phyloP scores from a whole-genome alignment of 2,113 vertebrate species.

The Leuciscus idus region DNA sequence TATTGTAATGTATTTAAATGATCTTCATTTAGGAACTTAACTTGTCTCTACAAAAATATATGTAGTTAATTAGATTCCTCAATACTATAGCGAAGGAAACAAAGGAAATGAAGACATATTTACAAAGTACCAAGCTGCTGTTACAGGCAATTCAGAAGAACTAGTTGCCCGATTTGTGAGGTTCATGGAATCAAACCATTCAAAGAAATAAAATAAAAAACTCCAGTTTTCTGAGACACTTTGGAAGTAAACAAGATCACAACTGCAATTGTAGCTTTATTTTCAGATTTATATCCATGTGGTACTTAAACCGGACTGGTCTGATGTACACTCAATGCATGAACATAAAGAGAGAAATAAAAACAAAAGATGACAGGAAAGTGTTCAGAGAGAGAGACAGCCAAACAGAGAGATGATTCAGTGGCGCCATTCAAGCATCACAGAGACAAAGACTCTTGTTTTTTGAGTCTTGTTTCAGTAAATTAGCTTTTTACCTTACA shows the following conservation, averaged over 20 bases:
- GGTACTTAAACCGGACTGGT: not conserved
- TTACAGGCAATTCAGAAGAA: not conserved
- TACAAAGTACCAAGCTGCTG: not conserved
- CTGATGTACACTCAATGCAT: not conserved
- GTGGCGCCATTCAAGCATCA: conserved; percentile 4
- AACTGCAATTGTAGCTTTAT: not conserved
- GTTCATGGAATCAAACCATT: not conserved
- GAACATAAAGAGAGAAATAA: conserved; percentile 10
- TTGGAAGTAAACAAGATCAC: not conserved
- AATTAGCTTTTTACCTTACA: conserved; percentile 34
- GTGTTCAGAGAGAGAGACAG: not conserved
- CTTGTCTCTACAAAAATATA: not conserved
- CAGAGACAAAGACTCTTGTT: conserved; percentile 20
- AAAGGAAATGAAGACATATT: not conserved
- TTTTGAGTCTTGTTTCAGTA: conserved; percentile 37
- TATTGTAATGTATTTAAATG: not conserved
- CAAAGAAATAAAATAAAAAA: not conserved
- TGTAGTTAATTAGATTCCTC: not conserved
- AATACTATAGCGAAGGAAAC: not conserved
- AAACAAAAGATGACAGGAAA: not conserved
- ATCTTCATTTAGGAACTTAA: not conserved
- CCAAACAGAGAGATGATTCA: not conserved
- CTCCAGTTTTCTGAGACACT: not conserved
- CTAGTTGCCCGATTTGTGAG: not conserved
- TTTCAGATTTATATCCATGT: not conserved